These are phyloP conservation scores for Crotalus horridus DNA, from an alignment of 2,113 vertebrate genomes.

Conservation along the genomic window DNA sequence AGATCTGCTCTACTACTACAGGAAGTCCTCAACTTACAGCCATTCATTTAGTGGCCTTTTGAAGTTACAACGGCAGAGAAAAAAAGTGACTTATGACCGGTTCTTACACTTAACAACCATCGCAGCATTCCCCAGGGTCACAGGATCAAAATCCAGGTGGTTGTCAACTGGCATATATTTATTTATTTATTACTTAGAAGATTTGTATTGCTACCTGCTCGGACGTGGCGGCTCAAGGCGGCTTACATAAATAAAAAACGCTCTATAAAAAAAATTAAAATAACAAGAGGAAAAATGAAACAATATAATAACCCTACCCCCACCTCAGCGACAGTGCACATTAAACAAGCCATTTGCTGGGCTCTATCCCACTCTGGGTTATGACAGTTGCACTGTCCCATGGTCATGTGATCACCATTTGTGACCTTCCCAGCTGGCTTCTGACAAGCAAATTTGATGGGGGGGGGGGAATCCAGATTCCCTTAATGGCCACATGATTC, in stretches of 20 bases:
- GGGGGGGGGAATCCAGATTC: neutral
- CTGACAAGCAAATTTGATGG: neutral
- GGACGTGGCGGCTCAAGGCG: too few relatives aligned
- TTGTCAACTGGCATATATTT: neutral
- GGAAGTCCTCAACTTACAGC: neutral
- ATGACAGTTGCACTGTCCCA: neutral
- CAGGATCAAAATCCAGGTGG: neutral
- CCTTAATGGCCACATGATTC: neutral
- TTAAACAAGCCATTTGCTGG: too few relatives aligned
- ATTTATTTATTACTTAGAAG: too few relatives aligned
- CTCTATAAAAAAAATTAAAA: too few relatives aligned
- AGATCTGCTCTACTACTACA: neutral
- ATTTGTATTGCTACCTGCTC: too few relatives aligned
- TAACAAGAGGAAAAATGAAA: too few relatives aligned
- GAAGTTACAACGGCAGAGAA: neutral
- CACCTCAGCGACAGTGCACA: too few relatives aligned
- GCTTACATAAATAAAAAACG: too few relatives aligned
- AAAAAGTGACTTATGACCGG: neutral
- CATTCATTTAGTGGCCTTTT: neutral
- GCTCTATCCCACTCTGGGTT: too few relatives aligned
- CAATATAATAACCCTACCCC: too few relatives aligned
- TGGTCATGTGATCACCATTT: neutral
- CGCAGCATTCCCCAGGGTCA: neutral
- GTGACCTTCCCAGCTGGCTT: neutral
- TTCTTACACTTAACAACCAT: neutral